These are phyloP conservation scores for Synanthedon andrenaeformis DNA, from an alignment of 2,888 invertebrate species.

Conservation along the genomic window DNA sequence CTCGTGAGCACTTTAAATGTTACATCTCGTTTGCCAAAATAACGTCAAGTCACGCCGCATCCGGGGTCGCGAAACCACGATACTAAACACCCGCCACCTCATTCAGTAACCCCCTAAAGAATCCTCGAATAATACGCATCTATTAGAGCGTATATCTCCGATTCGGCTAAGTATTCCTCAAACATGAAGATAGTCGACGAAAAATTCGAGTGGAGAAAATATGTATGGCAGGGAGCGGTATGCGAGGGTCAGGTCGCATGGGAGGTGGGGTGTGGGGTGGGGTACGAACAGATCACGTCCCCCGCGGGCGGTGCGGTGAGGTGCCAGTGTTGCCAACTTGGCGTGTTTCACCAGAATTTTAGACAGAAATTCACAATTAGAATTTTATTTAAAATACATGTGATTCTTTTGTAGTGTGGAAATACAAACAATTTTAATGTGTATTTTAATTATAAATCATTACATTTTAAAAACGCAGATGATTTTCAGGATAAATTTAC, in stretches of 20 bases:
- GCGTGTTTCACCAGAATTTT: too few species aligned
- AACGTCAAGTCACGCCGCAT: slow-evolving; percentile 29
- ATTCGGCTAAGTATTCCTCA: slow-evolving; percentile 67
- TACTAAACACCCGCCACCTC: not conserved
- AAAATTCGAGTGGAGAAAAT: slow-evolving; percentile 68
- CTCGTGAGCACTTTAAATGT: slow-evolving; percentile 22
- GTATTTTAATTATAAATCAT: too few species aligned
- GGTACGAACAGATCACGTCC: slow-evolving; percentile 22
- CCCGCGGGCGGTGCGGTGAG: slow-evolving; percentile 15
- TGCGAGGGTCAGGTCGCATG: slow-evolving; percentile 41
- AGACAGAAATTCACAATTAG: too few species aligned
- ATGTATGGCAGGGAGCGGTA: slow-evolving; percentile 56
- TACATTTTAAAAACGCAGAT: too few species aligned
- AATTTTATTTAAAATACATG: too few species aligned
- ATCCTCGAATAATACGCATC: slow-evolving; percentile 64
- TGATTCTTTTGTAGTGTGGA: too few species aligned
- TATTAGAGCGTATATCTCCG: slow-evolving; percentile 66
- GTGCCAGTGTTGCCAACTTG: too few species aligned
- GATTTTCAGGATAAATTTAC: too few species aligned
- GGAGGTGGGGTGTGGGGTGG: slow-evolving; percentile 21
- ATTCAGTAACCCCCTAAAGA: slow-evolving; percentile 37
- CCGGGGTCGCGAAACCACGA: slow-evolving; percentile 30
- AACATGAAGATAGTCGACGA: slow-evolving; percentile 68
- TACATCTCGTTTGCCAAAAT: slow-evolving; percentile 39
- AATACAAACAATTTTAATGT: too few species aligned